These are phyloP conservation scores for Athene noctua DNA, from an alignment of 2,113 vertebrate species.

Conservation along the genomic window DNA sequence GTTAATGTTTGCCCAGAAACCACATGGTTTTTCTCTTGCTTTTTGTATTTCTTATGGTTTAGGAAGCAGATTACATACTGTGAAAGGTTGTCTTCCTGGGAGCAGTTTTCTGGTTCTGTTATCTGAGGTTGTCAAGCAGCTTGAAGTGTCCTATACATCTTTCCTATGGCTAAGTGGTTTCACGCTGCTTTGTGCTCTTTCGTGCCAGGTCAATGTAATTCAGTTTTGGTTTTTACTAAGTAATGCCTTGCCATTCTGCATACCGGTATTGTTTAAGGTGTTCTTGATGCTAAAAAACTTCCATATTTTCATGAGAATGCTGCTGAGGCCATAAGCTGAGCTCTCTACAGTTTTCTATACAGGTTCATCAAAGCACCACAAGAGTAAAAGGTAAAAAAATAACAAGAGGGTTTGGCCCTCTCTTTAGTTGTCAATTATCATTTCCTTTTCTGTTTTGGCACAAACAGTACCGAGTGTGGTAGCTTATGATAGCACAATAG, in stretches of 20 bases:
- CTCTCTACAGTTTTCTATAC: not conserved
- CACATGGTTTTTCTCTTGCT: not conserved
- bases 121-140: not conserved
- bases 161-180: not conserved
- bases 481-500: not conserved
- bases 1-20: not conserved
- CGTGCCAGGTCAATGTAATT: not conserved
- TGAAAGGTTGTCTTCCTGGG: not conserved
- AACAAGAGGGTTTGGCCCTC: not conserved
- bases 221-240: not conserved
- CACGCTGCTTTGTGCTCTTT: not conserved
- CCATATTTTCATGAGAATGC: not conserved
- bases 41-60: not conserved
- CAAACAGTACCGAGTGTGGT: not conserved
- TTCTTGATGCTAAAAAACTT: not conserved
- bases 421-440: not conserved
- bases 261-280: not conserved
- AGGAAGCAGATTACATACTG: not conserved
- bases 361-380: not conserved
- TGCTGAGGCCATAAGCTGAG: not conserved
- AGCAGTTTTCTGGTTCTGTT: not conserved
- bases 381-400: not conserved
- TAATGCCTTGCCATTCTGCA: not conserved
- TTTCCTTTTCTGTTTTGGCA: not conserved
- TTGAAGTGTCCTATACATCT: not conserved